Conservation (phyloP, 2,113 vertebrate species). For the Sinocyclocheilus rhinocerous region DNA sequence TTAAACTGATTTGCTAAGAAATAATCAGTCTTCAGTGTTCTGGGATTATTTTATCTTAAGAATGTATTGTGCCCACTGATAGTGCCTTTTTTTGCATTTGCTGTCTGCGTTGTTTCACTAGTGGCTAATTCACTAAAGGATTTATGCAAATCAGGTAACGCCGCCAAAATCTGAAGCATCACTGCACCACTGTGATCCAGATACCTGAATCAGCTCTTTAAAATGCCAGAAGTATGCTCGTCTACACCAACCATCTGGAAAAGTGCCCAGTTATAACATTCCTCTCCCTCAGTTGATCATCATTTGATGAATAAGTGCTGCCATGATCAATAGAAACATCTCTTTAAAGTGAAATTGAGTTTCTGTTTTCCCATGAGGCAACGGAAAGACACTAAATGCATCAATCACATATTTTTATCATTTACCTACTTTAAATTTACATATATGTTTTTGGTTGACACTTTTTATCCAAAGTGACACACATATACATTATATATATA, state of each 20-base stretch:
- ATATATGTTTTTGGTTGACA: too few relatives aligned
- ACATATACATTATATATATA: too few relatives aligned
- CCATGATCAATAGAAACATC: conserved; percentile 11
- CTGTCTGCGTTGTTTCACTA: not conserved
- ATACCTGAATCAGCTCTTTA: conserved; percentile 18
- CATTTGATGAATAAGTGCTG: conserved; percentile 3
- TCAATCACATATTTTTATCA: not conserved
- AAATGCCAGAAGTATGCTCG: not conserved
- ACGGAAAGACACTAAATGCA: not conserved
- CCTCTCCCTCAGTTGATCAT: not conserved
- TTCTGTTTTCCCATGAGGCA: not conserved
- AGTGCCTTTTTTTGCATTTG: not conserved
- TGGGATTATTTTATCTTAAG: not conserved
- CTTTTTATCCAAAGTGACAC: too few relatives aligned
- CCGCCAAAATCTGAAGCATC: conserved; percentile 6
- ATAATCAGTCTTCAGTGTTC: too few relatives aligned
- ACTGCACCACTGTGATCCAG: not conserved
- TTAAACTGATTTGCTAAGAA: too few relatives aligned
- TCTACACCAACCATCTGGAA: conserved; percentile 20
- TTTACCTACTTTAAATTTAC: too few relatives aligned
- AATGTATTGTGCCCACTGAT: not conserved
- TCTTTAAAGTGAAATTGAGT: not conserved
- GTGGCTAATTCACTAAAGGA: not conserved
- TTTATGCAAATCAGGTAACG: not conserved
- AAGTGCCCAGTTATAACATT: not conserved